Evolutionary conservation across 2,797 vertebrate species (phyloP).

Genomic region (Hippocampus kuda): DNA sequence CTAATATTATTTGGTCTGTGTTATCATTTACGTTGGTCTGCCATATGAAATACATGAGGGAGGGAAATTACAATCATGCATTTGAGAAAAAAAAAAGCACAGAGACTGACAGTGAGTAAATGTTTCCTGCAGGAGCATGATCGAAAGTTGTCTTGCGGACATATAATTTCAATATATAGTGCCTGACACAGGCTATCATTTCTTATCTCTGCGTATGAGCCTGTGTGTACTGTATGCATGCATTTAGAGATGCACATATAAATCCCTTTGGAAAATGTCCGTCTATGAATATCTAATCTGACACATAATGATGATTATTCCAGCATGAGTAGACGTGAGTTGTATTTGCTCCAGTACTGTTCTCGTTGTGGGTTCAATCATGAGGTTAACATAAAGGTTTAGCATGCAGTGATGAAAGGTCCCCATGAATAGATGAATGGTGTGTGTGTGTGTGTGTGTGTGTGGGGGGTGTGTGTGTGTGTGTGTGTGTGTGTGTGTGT

Average conservation of each 20-base stretch:
- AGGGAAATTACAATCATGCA: constrained; percentile 1
- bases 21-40: neutral
- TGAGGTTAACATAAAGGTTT: constrained; percentile 25
- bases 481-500: neutral
- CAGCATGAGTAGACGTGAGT: neutral
- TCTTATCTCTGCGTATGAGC: constrained; percentile 2
- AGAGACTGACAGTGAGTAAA: constrained; percentile 3
- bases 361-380: constrained; percentile 8
- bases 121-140: neutral
- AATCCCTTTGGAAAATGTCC: neutral
- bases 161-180: constrained; percentile 4
- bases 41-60: neutral
- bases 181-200: constrained; percentile 2
- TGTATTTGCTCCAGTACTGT: constrained; percentile 2
- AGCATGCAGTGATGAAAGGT: constrained; percentile 21
- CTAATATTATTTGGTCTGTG: neutral
- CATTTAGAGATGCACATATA: constrained; percentile 1
- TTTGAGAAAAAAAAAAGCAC: neutral
- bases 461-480: neutral
- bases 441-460: neutral
- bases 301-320: neutral
- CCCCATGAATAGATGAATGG: constrained; percentile 37
- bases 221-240: neutral
- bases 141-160: constrained; percentile 3
- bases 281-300: neutral